A percentile compares a stretch with the other conserved stretches of the same genome.
Conservation (phyloP, 2,113 vertebrate genomes). For the Lasiurus borealis region DNA sequence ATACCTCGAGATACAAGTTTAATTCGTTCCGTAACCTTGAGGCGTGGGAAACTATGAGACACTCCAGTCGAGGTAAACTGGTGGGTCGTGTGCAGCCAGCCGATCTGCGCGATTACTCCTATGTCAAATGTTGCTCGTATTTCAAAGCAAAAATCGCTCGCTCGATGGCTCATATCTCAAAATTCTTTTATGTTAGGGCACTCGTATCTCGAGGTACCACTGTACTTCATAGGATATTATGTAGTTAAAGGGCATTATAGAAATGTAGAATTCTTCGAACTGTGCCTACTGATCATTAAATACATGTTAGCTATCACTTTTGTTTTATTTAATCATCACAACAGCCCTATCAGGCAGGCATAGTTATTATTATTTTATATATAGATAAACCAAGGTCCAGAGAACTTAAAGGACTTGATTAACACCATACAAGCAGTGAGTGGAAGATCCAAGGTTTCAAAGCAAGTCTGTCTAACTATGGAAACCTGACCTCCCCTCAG, state of each 20-base stretch:
- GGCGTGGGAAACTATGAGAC: too few species aligned
- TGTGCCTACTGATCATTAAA: background rate
- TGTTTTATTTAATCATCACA: background rate
- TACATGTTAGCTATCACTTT: background rate
- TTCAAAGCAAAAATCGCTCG: too few species aligned
- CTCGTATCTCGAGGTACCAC: too few species aligned
- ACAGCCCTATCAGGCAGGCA: background rate
- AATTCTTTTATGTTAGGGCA: too few species aligned
- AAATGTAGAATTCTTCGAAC: background rate
- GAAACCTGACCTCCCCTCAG: background rate
- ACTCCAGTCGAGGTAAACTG: too few species aligned
- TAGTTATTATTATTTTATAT: background rate
- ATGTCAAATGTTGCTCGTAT: too few species aligned
- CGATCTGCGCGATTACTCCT: too few species aligned
- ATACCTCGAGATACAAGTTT: too few species aligned
- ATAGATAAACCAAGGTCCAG: background rate
- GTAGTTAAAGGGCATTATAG: background rate
- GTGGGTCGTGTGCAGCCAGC: too few species aligned
- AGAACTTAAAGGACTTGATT: background rate
- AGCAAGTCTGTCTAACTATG: background rate
- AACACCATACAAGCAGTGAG: background rate
- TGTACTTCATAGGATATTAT: background rate
- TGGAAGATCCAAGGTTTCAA: background rate
- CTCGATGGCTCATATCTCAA: too few species aligned
- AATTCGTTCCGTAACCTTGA: too few species aligned